Base-by-base conservation (phyloP, 1,140 invertebrate species). In the Muscidifurax raptorellus region DNA sequence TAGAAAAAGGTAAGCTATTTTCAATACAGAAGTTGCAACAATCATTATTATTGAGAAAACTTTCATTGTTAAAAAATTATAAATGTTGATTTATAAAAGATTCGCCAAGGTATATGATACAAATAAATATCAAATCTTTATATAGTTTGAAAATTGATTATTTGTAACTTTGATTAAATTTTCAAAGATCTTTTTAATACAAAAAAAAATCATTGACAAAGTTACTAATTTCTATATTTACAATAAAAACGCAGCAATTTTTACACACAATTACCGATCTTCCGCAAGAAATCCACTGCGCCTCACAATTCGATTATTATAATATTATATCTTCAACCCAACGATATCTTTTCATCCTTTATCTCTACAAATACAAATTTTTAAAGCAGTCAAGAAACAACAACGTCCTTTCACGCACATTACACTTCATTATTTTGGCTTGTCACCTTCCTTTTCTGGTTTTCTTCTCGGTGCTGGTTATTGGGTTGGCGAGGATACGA, bases 401-500 rank as follows among this genome's bases (percentile, higher is more conserved):
- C 64, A 84, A 75, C 47, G 28, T 84, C 59, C 27, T 75, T 27
- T 74, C 30, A n/a, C 67, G 36, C 72, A 40, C 72, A 81, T 71
- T 72, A 77, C 79, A 76, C 36, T 52, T 64, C 25, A 2, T 82
- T 13, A 9, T 78, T 74, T 79, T 66, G 76, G 28, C 27, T 9
- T 64, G 7, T 69, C 66, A 85, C 40, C 64, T 77, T 52, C 25
- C 18, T 40, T 67, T 27, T 69, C 12, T 69, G 3, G 67, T 77
- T 85, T 28, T 30, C 36, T 10, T 85, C 30, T 44, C 9, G 59
- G 32, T 64, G 72, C 32, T 82, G 36, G 82, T 88, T 92, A 91
- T 88, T 90, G 89, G 27, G 87, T 88, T 69, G 89, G 66, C 36
- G 90, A 28, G 10, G 66, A 4, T n/a, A 79, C 80, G 28, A 59